Base-by-base conservation (phyloP, 1,140 invertebrate species). In the Drosophila asahinai region DNA sequence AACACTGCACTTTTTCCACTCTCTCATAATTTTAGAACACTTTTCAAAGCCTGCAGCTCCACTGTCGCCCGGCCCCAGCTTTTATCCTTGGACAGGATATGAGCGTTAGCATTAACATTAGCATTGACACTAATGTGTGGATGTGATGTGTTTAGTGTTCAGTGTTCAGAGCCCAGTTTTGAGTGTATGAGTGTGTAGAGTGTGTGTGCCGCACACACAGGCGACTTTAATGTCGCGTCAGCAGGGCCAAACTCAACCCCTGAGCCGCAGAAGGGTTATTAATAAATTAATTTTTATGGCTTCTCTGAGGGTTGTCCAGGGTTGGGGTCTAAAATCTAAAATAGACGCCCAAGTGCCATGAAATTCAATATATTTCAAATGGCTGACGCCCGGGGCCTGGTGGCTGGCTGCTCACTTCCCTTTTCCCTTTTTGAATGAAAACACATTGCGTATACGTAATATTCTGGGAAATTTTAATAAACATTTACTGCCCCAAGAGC, bases 201-300 rank as follows among this genome's bases (percentile, higher is more conserved):
- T 9, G 30, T 67, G 30, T 43, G 22, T 54, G 61, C 30, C 64
- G 59, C 76, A 63, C 83, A 82, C 79, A 68, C 83, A 82, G 80
- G 60, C 83, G 65, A 68, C 83, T 75, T 87, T 87, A 83, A 83
- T 83, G 83, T 75, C 77, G 48, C 40, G 49, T 71, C 64, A 55
- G 67, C 67, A 66, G 43, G 30, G 43, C 19, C 36, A n/a, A 58
- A 25, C 22, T 58, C 55, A 58, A 25, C 48, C 65, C 58, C 33
- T 22, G 22, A 48, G 48, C 65, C 71, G 51, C 76, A 82, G 42
- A 87, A 83, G 80, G 83, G 80, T 87, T 87, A 87, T 87, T 83
- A 83, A 87, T 87, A 83, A 87, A 87, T 87, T 87, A 83, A 87
- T 87, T 82, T 84, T 66, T 61, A 80, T 65, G 48, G 57, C 49